Evolutionary conservation across 2,797 vertebrate species (phyloP), one percentile per base, ranked within the genome.

Genomic region (Cuniculus paca): DNA sequence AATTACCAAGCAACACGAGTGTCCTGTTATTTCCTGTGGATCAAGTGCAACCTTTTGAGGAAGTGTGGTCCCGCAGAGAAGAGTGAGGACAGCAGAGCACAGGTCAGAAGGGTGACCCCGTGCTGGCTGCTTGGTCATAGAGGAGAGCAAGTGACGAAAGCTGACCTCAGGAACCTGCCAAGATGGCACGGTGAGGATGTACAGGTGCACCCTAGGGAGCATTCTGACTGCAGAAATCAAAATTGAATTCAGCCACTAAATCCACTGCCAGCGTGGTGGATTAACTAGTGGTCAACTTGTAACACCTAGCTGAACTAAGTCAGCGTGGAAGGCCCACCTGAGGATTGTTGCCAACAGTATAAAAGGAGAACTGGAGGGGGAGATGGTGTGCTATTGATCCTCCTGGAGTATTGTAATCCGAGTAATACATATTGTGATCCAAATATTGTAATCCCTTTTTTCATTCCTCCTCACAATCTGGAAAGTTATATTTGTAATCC

Each of bases 121-220:
- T 4, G 5, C 19, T 20, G 1, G 0, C 45, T 12, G 19, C 48
- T n/a, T 26, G 9, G 4, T 68, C 68, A 63, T 45, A n/a, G 1
- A 1, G 12, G 22, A 65, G 39, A 84, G 24, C 28, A 22, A 22
- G 36, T 50, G 8, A 39, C 16, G 17, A 26, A n/a, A n/a, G 19
- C 12, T 24, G 68, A 81, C 10, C 0, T 6, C 0, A 16, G 61
- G 61, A 36, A 34, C 56, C 28, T 36, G 17, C 56, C 26, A 45
- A 4, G 26, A 48, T 39, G 82, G 50, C 1, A 14, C 16, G 26
- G 1, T 0, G 5, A 34, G 45, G 72, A n/a, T 3, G 31, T 22
- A 14, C 1, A 2, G 3, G 74, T 1, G 3, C 20, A 9, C 6
- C 2, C 39, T 45, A 1, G 3, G 50, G 86, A 50, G 17, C 2